These are phyloP conservation scores for Embidobia sp. DNA, from an alignment of 2,888 invertebrate genomes.

Conservation along the genomic window DNA sequence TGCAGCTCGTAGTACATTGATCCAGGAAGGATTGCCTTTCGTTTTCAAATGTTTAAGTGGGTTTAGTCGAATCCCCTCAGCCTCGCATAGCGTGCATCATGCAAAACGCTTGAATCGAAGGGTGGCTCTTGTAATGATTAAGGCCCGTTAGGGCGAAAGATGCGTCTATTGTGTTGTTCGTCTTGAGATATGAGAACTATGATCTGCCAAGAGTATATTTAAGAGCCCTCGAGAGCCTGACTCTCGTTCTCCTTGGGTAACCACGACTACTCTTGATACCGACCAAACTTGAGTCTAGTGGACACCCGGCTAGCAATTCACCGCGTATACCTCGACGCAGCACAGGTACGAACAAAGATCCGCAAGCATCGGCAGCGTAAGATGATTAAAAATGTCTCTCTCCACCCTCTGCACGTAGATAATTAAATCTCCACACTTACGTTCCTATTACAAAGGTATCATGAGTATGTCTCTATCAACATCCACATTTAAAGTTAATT, in stretches of 20 bases:
- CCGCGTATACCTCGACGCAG: constrained; percentile 18
- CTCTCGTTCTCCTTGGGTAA: constrained; percentile 67
- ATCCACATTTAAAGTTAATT: constrained; percentile 41
- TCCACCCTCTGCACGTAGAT: constrained; percentile 3
- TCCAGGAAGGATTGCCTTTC: constrained; percentile 36
- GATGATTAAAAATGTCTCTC: constrained; percentile 53
- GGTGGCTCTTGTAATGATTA: constrained; percentile 75
- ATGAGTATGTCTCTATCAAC: constrained; percentile 12
- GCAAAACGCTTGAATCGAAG: constrained; percentile 70
- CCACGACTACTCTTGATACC: constrained; percentile 65
- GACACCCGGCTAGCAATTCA: constrained; percentile 54
- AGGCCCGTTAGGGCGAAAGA: constrained; percentile 76
- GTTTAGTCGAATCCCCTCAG: constrained; percentile 44
- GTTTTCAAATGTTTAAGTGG: constrained; percentile 57
- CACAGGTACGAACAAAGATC: background rate
- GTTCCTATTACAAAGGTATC: constrained; percentile 35
- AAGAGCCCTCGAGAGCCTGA: constrained; percentile 73
- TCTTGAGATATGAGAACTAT: constrained; percentile 71
- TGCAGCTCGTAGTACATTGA: constrained; percentile 52
- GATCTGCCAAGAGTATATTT: constrained; percentile 70
- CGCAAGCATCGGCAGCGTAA: constrained; percentile 14
- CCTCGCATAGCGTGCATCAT: constrained; percentile 62
- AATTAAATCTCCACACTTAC: constrained; percentile 42
- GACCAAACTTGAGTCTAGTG: constrained; percentile 61
- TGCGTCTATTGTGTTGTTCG: constrained; percentile 71